Evolutionary conservation across 2,797 vertebrate species (phyloP).

Genomic region (Pseudochirops cupreus): DNA sequence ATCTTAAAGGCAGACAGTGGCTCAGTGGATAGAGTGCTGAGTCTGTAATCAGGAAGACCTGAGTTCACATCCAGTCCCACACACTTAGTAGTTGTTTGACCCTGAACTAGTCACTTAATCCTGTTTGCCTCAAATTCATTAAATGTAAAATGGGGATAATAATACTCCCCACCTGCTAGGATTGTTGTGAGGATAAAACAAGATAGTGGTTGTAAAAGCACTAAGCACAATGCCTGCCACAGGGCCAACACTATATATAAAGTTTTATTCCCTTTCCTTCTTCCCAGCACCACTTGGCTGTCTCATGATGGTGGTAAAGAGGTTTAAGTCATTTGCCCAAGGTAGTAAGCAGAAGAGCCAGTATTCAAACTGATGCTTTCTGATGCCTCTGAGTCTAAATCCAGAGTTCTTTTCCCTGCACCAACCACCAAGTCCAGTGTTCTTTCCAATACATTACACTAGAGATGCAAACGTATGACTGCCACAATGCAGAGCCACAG

Average conservation of each 20-base stretch:
- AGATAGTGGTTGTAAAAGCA: background rate
- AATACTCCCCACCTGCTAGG: background rate
- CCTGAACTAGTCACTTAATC: background rate
- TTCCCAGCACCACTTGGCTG: background rate
- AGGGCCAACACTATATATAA: background rate
- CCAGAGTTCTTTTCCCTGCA: background rate
- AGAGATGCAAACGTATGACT: background rate
- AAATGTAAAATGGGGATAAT: background rate
- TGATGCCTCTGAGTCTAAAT: background rate
- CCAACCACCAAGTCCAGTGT: background rate
- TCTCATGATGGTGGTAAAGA: background rate
- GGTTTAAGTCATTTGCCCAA: background rate
- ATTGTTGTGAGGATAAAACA: background rate
- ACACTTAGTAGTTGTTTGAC: background rate
- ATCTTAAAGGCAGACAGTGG: background rate
- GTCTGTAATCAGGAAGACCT: background rate
- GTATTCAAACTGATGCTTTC: background rate
- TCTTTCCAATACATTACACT: background rate
- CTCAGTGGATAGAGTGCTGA: background rate
- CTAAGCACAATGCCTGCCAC: background rate
- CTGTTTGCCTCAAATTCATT: background rate
- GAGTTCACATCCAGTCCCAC: background rate
- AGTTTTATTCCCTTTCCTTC: background rate
- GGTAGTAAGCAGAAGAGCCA: background rate
- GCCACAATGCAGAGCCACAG: background rate